Evolutionary conservation across 2,797 vertebrate genomes (phyloP).

Genomic region (Gymnoscopelus braueri): DNA sequence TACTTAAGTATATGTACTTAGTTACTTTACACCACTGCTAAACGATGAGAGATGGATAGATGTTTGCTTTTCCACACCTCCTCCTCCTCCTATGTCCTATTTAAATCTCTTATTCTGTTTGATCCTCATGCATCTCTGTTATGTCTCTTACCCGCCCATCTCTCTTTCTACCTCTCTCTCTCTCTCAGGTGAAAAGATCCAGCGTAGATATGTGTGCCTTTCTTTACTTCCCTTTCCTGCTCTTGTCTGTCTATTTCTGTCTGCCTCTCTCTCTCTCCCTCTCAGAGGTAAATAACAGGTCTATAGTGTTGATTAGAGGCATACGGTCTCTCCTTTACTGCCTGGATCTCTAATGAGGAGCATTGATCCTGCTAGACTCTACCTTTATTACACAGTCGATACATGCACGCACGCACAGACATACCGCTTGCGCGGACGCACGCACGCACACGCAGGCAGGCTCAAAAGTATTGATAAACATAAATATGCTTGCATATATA

Average conservation of each 20-base stretch:
- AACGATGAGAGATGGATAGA: neutral
- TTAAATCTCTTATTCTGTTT: constrained; percentile 8
- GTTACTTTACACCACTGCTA: no score
- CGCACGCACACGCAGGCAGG: constrained; percentile 6
- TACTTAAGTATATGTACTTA: no score
- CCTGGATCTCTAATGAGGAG: constrained; percentile 69
- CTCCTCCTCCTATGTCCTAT: neutral
- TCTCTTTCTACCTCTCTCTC: constrained; percentile 6
- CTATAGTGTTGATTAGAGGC: constrained; percentile 70
- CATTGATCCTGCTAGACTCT: constrained; percentile 72
- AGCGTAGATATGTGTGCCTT: constrained; percentile 41
- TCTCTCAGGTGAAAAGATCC: constrained; percentile 26
- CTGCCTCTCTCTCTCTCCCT: constrained; percentile 25
- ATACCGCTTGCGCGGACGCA: neutral
- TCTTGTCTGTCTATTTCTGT: neutral
- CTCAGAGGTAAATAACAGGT: constrained; percentile 65
- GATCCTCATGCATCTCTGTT: no score
- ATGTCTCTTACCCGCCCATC: constrained; percentile 17
- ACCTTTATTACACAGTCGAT: constrained; percentile 66
- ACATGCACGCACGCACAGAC: neutral
- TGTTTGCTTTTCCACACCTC: neutral
- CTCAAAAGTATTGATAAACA: neutral
- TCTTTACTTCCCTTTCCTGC: constrained; percentile 25
- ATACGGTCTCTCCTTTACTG: constrained; percentile 58
- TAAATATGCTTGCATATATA: neutral